Percentiles rank a stretch among this genome's conserved stretches.
These are phyloP conservation scores for Sandelia bainsii DNA, from an alignment of 2,797 vertebrate genomes.

Conservation along the genomic window DNA sequence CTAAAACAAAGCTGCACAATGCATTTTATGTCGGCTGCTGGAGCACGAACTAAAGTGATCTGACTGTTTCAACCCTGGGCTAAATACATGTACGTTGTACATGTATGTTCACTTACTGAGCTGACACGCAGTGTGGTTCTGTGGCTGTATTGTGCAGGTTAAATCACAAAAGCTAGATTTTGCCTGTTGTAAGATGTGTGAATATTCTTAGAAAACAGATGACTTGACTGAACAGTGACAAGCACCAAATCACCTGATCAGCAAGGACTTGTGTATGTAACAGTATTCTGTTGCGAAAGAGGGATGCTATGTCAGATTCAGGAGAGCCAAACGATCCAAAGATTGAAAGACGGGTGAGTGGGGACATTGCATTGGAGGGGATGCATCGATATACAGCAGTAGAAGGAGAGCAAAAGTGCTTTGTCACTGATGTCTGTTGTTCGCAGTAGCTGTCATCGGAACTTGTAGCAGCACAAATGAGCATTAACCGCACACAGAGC, in stretches of 20 bases:
- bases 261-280: slow-evolving; percentile 29
- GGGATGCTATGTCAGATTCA: slow-evolving; percentile 31
- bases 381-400: not conserved
- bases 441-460: slow-evolving; percentile 49
- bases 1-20: slow-evolving; percentile 13
- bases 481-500: slow-evolving; percentile 76
- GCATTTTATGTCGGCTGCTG: slow-evolving; percentile 55
- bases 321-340: slow-evolving; percentile 67
- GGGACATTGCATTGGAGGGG: not conserved
- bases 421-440: slow-evolving; percentile 49
- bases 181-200: slow-evolving; percentile 12
- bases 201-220: slow-evolving; percentile 39
- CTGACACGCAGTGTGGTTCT: slow-evolving; percentile 1
- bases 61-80: slow-evolving; percentile 57
- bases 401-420: slow-evolving; percentile 43
- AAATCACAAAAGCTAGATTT: slow-evolving; percentile 52
- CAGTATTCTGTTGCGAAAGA: slow-evolving; percentile 49
- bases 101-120: slow-evolving; percentile 20
- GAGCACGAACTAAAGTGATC: slow-evolving; percentile 44
- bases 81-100: slow-evolving; percentile 35
- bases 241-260: slow-evolving; percentile 39
- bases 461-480: slow-evolving; percentile 76
- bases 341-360: slow-evolving; percentile 39
- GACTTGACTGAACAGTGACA: slow-evolving; percentile 38
- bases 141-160: slow-evolving; percentile 71